These are phyloP conservation scores for Brachyhypopomus gauderio DNA, from an alignment of 2,113 vertebrate species.

Conservation along the genomic window DNA sequence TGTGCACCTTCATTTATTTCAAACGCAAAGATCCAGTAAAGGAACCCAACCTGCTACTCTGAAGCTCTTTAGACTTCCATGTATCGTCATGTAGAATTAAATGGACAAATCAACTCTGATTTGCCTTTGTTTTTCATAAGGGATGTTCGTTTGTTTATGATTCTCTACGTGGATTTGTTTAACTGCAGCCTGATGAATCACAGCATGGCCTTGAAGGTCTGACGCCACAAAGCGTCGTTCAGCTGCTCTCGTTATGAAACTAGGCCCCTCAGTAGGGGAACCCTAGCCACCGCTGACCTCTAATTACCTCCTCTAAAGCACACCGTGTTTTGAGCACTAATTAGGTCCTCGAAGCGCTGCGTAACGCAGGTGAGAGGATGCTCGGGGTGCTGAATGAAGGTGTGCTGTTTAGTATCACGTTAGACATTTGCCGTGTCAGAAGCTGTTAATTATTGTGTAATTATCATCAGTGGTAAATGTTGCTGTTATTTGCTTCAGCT, in stretches of 20 bases:
- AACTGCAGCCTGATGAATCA: neutral
- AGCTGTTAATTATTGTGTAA: slow-evolving; percentile 32
- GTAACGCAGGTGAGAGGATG: neutral
- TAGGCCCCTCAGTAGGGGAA: too few relatives aligned
- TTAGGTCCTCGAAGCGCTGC: neutral
- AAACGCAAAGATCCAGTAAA: neutral
- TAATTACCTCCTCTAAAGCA: neutral
- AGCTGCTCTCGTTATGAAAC: too few relatives aligned
- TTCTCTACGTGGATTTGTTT: neutral
- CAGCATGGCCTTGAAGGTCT: neutral
- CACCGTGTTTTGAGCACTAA: neutral
- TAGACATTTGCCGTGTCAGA: slow-evolving; percentile 26
- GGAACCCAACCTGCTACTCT: neutral
- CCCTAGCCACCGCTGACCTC: too few relatives aligned
- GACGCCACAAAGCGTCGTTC: neutral
- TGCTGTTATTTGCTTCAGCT: neutral
- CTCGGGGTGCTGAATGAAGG: neutral
- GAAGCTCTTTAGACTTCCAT: neutral
- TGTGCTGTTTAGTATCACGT: neutral
- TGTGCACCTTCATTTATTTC: neutral
- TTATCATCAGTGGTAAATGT: slow-evolving; percentile 23
- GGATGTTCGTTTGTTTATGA: neutral
- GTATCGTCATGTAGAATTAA: neutral
- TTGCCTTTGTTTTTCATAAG: neutral
- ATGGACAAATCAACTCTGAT: neutral